phyloP scores from a whole-genome alignment of 1,140 invertebrate genomes.

The Lepidotrigona ventralis region DNA sequence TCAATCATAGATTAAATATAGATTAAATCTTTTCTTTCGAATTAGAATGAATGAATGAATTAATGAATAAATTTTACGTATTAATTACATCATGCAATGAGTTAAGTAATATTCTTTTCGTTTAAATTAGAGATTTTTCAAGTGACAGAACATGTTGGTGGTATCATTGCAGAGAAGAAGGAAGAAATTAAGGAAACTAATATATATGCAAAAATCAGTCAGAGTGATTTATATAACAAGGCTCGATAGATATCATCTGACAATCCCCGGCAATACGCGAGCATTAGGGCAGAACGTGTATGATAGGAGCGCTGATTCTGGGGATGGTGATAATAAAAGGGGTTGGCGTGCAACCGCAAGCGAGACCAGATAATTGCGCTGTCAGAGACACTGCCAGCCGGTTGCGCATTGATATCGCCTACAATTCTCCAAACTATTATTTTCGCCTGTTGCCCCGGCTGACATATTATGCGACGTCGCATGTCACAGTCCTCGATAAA shows the following conservation, averaged over 20 bases:
- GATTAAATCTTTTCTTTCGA: neutral
- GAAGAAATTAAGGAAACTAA: neutral
- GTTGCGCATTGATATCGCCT: conserved; percentile 50
- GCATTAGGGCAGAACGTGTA: conserved; percentile 41
- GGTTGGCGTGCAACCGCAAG: conserved; percentile 61
- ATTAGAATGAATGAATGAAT: neutral
- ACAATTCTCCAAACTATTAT: conserved; percentile 62
- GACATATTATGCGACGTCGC: conserved; percentile 44
- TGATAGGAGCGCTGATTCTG: conserved; percentile 43
- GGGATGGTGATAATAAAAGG: conserved; percentile 44
- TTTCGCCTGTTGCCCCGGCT: conserved; percentile 48
- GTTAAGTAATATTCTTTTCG: neutral
- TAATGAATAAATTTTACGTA: neutral
- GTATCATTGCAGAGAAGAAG: neutral
- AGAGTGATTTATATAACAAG: conserved; percentile 18
- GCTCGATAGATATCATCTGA: conserved; percentile 48
- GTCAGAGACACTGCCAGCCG: conserved; percentile 66
- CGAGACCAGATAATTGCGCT: conserved; percentile 72
- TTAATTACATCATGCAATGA: neutral
- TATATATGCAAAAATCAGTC: conserved; percentile 25
- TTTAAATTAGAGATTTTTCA: neutral
- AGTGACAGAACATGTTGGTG: neutral
- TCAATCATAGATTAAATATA: too few species aligned
- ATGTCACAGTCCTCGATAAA: conserved; percentile 31
- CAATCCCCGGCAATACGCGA: conserved; percentile 43